Percentiles rank a stretch among this genome's conserved stretches.
These are phyloP conservation scores for Agrotis segetum DNA, from an alignment of 2,888 invertebrate genomes.

Conservation along the genomic window DNA sequence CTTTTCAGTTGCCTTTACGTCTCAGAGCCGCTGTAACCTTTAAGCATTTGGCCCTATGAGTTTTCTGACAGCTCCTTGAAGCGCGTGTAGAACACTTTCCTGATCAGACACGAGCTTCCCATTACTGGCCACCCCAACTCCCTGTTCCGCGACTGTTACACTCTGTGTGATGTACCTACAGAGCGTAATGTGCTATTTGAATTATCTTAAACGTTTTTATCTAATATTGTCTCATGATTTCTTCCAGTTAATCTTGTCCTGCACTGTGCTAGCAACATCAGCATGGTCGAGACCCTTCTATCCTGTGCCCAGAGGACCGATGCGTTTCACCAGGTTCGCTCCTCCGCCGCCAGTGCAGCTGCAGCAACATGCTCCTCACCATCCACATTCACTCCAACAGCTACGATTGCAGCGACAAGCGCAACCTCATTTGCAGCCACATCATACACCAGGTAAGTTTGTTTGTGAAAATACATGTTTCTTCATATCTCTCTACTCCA, in stretches of 20 bases:
- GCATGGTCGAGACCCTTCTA: slow-evolving; percentile 85
- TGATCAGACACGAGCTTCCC: too few relatives aligned
- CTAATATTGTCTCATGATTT: not conserved
- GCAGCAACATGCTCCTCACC: slow-evolving; percentile 26
- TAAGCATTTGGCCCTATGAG: too few relatives aligned
- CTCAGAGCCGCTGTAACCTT: too few relatives aligned
- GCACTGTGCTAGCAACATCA: slow-evolving; percentile 67
- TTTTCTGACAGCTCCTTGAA: too few relatives aligned
- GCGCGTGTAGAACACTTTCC: too few relatives aligned
- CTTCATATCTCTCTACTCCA: not conserved
- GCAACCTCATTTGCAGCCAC: slow-evolving; percentile 38
- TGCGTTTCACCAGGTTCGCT: slow-evolving; percentile 81
- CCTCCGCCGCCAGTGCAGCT: slow-evolving; percentile 70
- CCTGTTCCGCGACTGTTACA: too few relatives aligned
- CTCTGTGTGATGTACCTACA: too few relatives aligned
- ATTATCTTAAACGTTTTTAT: not conserved
- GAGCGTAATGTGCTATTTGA: too few relatives aligned
- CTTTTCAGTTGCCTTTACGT: too few relatives aligned
- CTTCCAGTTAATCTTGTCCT: slow-evolving; percentile 76
- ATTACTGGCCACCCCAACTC: too few relatives aligned
- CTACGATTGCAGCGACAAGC: slow-evolving; percentile 29
- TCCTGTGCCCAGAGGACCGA: slow-evolving; percentile 73
- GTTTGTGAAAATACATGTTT: not conserved
- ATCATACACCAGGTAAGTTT: slow-evolving; percentile 72
- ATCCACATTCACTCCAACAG: slow-evolving; percentile 38